Base-by-base conservation (phyloP, 2,888 invertebrate genomes). In the Tigriopus californicus region DNA sequence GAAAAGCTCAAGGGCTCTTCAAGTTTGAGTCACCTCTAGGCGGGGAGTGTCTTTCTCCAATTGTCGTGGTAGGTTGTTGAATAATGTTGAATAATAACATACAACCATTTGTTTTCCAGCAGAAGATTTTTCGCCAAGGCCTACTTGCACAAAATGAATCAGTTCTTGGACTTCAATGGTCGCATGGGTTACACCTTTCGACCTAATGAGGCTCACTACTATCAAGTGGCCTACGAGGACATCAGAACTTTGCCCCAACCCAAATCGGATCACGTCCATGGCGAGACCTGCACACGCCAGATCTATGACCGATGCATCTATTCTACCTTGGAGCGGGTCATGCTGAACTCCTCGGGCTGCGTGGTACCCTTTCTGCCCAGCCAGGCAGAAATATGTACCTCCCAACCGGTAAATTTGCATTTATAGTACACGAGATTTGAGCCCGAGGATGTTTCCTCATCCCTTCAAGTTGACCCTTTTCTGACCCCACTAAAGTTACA, bases 231-330 rank as follows among this genome's bases (percentile, higher is more conserved):
- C 2, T 56, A 22, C 11, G 46, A 56, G 15, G 46, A 15, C 56
- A 46, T 56, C 20, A 49, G 22, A 3, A 33, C 33, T 5, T 33
- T 33, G 33, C 33, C 33, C 8, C 33, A 33, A 33, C 33, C 33
- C 3, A 33, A 8, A 5, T 33, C 33, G 33, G 33, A 33, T 8
- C 8, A 3, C 33, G 33, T 33, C 8, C 33, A 33, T 33, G 33
- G 44, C 10, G 33, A 44, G 22, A 46, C 15, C 13, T 56, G 56
- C 22, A 46, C 18, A 12, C 12, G 20, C 12, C n/a, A 20, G 15
- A 24, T 4, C 8, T 56, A 56, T 46, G 56, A 56, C 33, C 11
- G 44, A 46, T 56, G 56, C 56, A 56, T 56, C 44, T 56, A 56
- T 25, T 18, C 13, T 22, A 46, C 46, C 20, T 24, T 56, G 44